These are phyloP conservation scores for Stegodyphus dumicola DNA, from an alignment of 1,140 invertebrate genomes.

Conservation along the genomic window DNA sequence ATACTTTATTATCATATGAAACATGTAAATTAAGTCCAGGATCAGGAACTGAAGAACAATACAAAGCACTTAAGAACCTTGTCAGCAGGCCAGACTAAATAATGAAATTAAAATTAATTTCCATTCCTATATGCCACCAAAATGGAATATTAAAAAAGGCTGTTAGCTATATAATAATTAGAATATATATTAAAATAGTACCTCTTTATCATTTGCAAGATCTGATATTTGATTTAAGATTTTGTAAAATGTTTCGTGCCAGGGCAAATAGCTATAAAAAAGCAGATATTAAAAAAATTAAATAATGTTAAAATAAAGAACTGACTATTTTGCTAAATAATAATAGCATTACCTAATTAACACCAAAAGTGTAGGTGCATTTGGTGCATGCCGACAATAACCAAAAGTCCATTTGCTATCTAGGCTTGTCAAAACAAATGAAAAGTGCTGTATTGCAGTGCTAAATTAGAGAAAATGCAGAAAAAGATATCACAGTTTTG, in stretches of 20 bases:
- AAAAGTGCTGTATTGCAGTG: constrained; percentile 82
- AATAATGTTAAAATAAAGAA: neutral
- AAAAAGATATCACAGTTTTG: too few species aligned
- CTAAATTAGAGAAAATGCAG: constrained; percentile 70
- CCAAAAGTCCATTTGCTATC: constrained; percentile 97
- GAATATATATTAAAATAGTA: constrained; percentile 1
- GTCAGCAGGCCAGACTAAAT: constrained; percentile 69
- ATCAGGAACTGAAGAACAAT: constrained; percentile 74
- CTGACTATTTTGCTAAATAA: neutral
- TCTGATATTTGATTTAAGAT: constrained; percentile 69
- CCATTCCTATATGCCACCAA: constrained; percentile 70
- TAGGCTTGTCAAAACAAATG: constrained; percentile 91
- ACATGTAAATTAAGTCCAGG: constrained; percentile 72
- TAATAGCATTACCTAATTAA: constrained; percentile 59
- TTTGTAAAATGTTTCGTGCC: constrained; percentile 95
- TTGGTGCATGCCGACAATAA: constrained; percentile 91
- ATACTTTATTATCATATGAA: constrained; percentile 63
- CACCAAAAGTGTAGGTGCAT: constrained; percentile 69
- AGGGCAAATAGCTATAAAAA: constrained; percentile 78
- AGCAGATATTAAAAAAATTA: neutral
- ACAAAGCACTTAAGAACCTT: constrained; percentile 77
- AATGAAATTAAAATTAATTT: neutral
- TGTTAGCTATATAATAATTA: neutral
- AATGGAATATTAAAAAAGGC: constrained; percentile 14
- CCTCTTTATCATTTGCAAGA: constrained; percentile 64